Evolutionary conservation across 1,140 invertebrate species (phyloP), one percentile per base, ranked within the genome.

Genomic region (Hetaerina americana): DNA sequence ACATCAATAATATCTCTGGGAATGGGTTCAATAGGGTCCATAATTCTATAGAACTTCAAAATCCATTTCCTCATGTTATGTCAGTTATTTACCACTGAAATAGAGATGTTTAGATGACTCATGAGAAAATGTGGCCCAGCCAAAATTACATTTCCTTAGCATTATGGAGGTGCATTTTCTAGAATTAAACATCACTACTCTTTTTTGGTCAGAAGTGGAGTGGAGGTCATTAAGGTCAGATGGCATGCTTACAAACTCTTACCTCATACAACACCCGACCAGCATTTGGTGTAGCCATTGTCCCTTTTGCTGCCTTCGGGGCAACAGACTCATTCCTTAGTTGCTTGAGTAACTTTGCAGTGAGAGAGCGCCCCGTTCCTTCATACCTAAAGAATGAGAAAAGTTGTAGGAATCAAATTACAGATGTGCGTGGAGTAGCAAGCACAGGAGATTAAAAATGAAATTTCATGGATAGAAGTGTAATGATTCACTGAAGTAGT

Each of bases 301-400:
- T 81, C 80, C 15, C 78, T 76, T 69, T 80, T 79, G 40, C 82
- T 82, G 40, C 74, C 75, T 70, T 80, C 82, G 74, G 80, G 81
- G 82, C 78, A 6, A 78, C 78, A 15, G 78, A 77, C 77, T 92
- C 89, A 49, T 85, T 82, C 70, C 92, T 80, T 0, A 99, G 83
- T 78, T 99, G 94, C 74, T 96, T 89, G 22, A 99, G 87, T 0
- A 99, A 82, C 84, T 99, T 99, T 15, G 99, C 81, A 0, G 96
- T 98, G 5, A 99, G 83, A 0, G 96, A 98, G 25, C 97, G 84
- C 0, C 97, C 97, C 0, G 98, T 99, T 70, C 98, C 98, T 86
- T 99, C 98, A 81, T 99, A 99, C 15, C 89, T 87, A 73, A 66
- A 77, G 75, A 70, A 73, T 68, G 72, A 78, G 26, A 66, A 66